Base-by-base conservation (phyloP, 2,888 invertebrate species). In the Drosophila maculinotata region DNA sequence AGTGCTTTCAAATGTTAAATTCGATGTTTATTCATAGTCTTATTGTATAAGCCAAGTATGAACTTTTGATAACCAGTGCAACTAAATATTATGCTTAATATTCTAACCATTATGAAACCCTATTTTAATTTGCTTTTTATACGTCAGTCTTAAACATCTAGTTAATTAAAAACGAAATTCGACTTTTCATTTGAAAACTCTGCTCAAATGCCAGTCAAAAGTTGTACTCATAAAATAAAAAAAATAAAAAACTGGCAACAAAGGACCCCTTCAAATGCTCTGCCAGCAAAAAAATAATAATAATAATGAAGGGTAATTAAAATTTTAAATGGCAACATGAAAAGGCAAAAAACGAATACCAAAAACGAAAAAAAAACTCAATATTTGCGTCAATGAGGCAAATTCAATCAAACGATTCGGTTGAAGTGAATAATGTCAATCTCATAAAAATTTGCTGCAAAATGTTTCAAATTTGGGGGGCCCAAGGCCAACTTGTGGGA, bases 311-410 rank as follows among this genome's bases (percentile, higher is more conserved):
- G 42, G 59, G 57, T 72, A 86, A 72, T 72, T 86, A 76, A 65
- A 81, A 85, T 59, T 53, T 35, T 57, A 56, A 81, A 74, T 63
- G 45, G 45, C 35, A 81, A 67, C 15, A 60, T 63, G 52, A 65
- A 63, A 75, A 38, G 38, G 39, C 33, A 59, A 66, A 76, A 69
- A 58, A 54, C 25, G 14, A 48, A 35, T 48, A 17, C 25, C 54
- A 63, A 52, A 26, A 62, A 28, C 53, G 53, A 31, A 49, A 44
- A 42, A 33, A 35, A 54, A 52, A 51, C 59, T 78, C 52, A 47
- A 70, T 51, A 69, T 73, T 80, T 57, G 54, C 66, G 63, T 58
- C 68, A 75, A 66, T 75, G 49, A 53, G 56, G 25, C 38, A 69
- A 74, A 58, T 63, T 70, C 68, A 56, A 70, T 84, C 78, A 69